Conservation (phyloP, 2,888 invertebrate genomes). For the Phragmatobia fuliginosa region DNA sequence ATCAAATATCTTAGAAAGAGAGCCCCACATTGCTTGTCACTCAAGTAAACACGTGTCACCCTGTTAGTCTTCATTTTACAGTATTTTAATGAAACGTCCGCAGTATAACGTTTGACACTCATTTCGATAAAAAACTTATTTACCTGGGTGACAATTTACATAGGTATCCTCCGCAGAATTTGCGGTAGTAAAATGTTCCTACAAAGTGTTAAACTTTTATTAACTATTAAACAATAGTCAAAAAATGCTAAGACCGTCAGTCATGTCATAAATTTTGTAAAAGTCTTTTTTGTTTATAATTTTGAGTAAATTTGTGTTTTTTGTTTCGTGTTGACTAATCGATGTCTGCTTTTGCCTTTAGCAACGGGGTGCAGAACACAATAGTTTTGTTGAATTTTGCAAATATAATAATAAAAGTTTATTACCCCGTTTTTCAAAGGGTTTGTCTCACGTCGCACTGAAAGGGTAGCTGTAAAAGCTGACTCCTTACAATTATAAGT, state of each 20-base stretch:
- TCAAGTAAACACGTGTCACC: constrained; percentile 22
- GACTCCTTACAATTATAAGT: constrained; percentile 73
- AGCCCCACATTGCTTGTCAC: constrained; percentile 51
- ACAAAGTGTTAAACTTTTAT: constrained; percentile 80
- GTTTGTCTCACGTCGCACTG: constrained; percentile 74
- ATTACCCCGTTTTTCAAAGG: constrained; percentile 85
- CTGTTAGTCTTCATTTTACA: constrained; percentile 19
- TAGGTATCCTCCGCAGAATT: constrained; percentile 57
- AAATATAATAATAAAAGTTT: constrained; percentile 86
- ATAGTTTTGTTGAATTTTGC: constrained; percentile 78
- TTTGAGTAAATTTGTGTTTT: constrained; percentile 71
- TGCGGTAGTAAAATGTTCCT: constrained; percentile 64
- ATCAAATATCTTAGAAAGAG: constrained; percentile 77
- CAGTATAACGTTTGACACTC: constrained; percentile 8
- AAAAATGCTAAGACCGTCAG: constrained; percentile 71
- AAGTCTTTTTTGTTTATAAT: constrained; percentile 73
- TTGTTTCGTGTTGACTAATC: constrained; percentile 82
- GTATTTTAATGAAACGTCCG: constrained; percentile 15
- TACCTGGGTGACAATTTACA: constrained; percentile 30
- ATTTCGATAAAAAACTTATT: constrained; percentile 14
- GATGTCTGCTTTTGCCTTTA: constrained; percentile 65
- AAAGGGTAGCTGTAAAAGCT: constrained; percentile 81
- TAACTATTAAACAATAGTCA: constrained; percentile 73
- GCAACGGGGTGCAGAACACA: constrained; percentile 74
- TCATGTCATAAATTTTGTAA: constrained; percentile 75